Conservation (phyloP, 2,113 vertebrate genomes). For the Vombatus ursinus region DNA sequence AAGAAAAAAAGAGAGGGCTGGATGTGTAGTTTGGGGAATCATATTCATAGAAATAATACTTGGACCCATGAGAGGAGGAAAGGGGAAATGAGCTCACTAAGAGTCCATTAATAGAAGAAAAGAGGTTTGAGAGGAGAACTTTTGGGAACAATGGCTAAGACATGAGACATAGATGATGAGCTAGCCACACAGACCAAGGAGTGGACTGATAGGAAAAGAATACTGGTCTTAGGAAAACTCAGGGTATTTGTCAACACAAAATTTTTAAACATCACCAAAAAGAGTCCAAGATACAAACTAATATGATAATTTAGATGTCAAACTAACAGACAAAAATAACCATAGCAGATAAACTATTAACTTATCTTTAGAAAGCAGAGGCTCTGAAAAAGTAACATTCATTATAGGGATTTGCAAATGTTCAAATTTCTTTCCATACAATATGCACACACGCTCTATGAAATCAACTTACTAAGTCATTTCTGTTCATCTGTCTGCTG, state of each 20-base stretch:
- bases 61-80: not conserved
- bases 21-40: not conserved
- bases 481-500: not conserved
- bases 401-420: not conserved
- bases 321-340: slow-evolving; percentile 18
- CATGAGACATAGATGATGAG: not conserved
- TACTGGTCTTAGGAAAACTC: not conserved
- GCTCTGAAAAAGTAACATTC: not conserved
- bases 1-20: not conserved
- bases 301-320: not conserved
- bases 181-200: not conserved
- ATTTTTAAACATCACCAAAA: not conserved
- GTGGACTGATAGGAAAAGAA: not conserved
- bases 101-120: not conserved
- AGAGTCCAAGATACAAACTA: not conserved
- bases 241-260: not conserved
- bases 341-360: slow-evolving; percentile 16
- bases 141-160: not conserved
- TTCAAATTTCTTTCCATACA: not conserved
- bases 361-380: not conserved
- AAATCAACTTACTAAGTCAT: not conserved
- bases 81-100: not conserved
- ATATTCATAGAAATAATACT: not conserved
- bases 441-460: not conserved
- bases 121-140: not conserved